Evolutionary conservation across 2,113 vertebrate species (phyloP).

Genomic region (Macrotus californicus): DNA sequence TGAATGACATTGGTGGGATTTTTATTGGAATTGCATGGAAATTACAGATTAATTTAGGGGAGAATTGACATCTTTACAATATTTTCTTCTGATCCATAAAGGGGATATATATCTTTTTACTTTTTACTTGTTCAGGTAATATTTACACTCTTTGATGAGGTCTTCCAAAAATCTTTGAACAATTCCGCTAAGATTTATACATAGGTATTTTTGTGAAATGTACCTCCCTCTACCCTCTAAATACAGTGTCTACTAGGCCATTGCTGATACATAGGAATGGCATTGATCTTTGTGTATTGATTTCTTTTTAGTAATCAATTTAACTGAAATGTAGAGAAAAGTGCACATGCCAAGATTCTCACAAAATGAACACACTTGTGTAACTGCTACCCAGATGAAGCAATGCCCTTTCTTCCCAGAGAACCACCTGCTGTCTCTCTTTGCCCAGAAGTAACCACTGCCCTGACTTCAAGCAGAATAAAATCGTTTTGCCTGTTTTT

Average conservation of each 20-base stretch:
- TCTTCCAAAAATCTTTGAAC: background rate
- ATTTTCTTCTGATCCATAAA: background rate
- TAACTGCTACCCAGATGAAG: background rate
- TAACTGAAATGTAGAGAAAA: slow-evolving; percentile 9
- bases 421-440: background rate
- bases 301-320: slow-evolving; percentile 14
- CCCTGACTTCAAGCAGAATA: background rate
- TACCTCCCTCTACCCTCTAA: background rate
- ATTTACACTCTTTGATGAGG: background rate
- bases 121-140: background rate
- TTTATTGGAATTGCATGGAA: background rate
- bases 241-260: background rate
- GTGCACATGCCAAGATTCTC: background rate
- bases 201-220: background rate
- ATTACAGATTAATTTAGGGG: background rate
- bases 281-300: background rate
- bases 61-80: background rate
- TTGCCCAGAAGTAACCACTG: background rate
- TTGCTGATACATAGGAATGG: background rate
- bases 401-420: background rate
- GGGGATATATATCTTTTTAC: background rate
- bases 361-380: background rate
- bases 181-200: background rate
- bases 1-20: background rate
- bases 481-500: slow-evolving; percentile 15